These are phyloP conservation scores for Papilio glaucus DNA, from an alignment of 1,140 invertebrate species.

Conservation along the genomic window DNA sequence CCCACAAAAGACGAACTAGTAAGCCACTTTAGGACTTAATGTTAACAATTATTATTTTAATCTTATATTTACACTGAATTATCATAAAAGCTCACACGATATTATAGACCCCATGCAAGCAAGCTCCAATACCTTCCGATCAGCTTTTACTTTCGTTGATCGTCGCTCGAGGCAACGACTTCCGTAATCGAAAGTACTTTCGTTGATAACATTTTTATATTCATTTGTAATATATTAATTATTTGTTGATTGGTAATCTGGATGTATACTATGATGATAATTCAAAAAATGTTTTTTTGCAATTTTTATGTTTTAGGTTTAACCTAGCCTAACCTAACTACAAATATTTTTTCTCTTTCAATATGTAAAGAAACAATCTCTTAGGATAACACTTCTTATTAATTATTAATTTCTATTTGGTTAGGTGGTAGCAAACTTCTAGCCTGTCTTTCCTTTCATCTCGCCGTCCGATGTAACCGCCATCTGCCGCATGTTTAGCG, in stretches of 20 bases:
- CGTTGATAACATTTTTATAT: conserved; percentile 19
- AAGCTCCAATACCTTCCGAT: conserved; percentile 59
- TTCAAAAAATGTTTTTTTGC: too few species aligned
- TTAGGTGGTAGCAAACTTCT: too few species aligned
- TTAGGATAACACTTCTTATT: too few species aligned
- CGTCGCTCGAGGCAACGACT: conserved; percentile 48
- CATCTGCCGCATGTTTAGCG: not conserved
- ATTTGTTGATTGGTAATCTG: not conserved
- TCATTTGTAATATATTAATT: not conserved
- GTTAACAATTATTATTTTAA: not conserved
- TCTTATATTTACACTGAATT: not conserved
- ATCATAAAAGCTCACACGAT: conserved; percentile 23
- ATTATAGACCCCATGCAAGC: conserved; percentile 51
- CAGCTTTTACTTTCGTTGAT: conserved; percentile 74
- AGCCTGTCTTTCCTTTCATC: conserved; percentile 8
- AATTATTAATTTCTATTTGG: too few species aligned
- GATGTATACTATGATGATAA: conserved; percentile 9
- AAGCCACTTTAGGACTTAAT: not conserved
- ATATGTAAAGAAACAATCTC: too few species aligned
- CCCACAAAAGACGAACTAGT: not conserved
- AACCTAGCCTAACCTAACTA: too few species aligned
- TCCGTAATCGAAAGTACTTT: conserved; percentile 74
- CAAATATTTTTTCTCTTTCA: too few species aligned
- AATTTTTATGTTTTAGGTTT: too few species aligned
- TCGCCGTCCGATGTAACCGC: not conserved